phyloP scores from a whole-genome alignment of 1,140 invertebrate genomes.

The Neodiprion pinetum region DNA sequence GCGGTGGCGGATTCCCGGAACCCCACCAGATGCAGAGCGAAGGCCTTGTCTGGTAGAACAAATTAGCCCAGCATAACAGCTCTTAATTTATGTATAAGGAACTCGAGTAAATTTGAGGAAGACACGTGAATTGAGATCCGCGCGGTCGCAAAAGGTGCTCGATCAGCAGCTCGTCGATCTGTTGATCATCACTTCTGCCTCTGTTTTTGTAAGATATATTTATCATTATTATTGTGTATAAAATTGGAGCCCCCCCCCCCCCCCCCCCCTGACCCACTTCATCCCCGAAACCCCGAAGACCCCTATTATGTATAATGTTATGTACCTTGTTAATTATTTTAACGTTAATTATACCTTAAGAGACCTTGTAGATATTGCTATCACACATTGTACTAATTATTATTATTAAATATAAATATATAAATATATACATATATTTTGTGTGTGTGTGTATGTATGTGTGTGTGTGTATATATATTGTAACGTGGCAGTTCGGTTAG shows the following conservation, averaged over 20 bases:
- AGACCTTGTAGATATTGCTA: conserved; percentile 46
- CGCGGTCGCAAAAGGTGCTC: background rate
- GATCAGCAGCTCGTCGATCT: background rate
- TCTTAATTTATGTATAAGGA: background rate
- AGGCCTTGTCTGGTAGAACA: conserved; percentile 74
- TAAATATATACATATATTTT: conserved; percentile 31
- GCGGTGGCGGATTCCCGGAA: conserved; percentile 70
- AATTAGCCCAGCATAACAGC: conserved; percentile 28
- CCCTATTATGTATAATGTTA: conserved; percentile 2
- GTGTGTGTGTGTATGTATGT: conserved; percentile 44
- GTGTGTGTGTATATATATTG: conserved; percentile 43
- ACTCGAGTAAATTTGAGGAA: background rate
- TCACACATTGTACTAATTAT: conserved; percentile 48
- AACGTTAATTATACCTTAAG: conserved; percentile 36
- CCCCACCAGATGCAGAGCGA: conserved; percentile 76
- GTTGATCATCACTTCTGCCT: background rate
- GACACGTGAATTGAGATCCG: background rate
- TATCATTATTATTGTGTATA: conserved; percentile 36
- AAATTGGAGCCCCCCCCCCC: conserved; percentile 36
- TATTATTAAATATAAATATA: conserved; percentile 50
- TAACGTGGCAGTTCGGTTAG: too few species aligned
- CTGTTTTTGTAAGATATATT: conserved; percentile 35
- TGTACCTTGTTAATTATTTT: conserved; percentile 52
- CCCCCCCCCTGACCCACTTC: background rate
- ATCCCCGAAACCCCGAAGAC: background rate